Percentiles rank a stretch among this genome's conserved stretches.
These are phyloP conservation scores for Ploceus nigricollis DNA, from an alignment of 2,113 vertebrate species.

Conservation along the genomic window DNA sequence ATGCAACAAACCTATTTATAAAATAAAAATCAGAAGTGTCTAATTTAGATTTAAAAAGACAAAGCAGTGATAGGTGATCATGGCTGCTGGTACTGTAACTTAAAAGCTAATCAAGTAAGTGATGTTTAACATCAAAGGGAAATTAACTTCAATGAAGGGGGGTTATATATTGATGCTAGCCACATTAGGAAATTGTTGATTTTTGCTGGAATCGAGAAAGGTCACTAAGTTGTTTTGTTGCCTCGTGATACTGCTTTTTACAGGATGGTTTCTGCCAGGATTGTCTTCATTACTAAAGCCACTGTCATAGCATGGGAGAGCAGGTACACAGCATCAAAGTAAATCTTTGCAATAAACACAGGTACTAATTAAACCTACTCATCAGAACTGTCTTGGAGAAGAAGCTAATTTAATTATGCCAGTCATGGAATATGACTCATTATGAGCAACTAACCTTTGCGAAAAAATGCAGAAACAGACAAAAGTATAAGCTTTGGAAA, in stretches of 20 bases:
- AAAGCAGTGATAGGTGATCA: neutral
- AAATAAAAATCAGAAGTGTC: neutral
- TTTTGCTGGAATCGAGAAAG: neutral
- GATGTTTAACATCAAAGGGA: neutral
- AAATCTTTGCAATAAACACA: neutral
- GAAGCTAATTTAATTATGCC: neutral
- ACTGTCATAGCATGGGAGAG: neutral
- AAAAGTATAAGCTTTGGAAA: neutral
- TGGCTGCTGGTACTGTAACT: neutral
- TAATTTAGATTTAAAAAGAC: neutral
- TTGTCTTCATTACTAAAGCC: neutral
- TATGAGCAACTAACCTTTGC: neutral
- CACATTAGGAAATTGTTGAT: neutral
- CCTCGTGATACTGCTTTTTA: neutral
- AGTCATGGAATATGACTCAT: neutral
- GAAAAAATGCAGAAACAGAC: neutral
- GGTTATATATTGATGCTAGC: neutral
- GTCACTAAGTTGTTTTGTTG: neutral
- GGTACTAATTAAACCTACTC: constrained; percentile 17
- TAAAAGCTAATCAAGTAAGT: neutral
- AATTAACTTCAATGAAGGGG: neutral
- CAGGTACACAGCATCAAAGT: neutral
- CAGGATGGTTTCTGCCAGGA: neutral
- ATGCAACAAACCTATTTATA: neutral
- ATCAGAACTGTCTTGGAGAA: neutral